phyloP scores from a whole-genome alignment of 1,140 invertebrate species.

The Lasioglossum albipes region DNA sequence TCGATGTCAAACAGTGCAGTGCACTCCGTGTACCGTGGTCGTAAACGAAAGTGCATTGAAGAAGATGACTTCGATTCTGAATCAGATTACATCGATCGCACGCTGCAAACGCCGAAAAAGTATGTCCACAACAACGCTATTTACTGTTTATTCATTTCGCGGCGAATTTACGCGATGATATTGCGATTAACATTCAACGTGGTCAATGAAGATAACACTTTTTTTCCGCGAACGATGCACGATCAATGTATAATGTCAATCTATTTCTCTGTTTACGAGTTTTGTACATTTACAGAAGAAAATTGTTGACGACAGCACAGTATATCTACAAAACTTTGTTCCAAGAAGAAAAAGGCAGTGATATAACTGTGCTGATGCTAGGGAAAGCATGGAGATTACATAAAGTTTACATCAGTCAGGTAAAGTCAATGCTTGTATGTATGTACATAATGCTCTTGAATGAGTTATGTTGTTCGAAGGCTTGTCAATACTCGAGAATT shows the following conservation, averaged over 20 bases:
- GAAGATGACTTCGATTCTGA: conserved; percentile 75
- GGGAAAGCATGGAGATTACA: conserved; percentile 88
- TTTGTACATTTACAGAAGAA: conserved; percentile 81
- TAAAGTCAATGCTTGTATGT: conserved; percentile 56
- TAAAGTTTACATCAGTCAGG: conserved; percentile 89
- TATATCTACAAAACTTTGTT: conserved; percentile 91
- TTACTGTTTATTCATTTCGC: background rate
- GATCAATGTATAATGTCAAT: background rate
- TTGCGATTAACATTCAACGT: background rate
- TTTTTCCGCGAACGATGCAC: background rate
- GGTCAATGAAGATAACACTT: conserved; percentile 1
- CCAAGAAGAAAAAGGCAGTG: conserved; percentile 88
- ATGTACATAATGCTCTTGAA: background rate
- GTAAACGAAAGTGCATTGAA: conserved; percentile 78
- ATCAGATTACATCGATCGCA: conserved; percentile 76
- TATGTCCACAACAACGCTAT: conserved; percentile 37
- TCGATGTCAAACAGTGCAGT: conserved; percentile 75
- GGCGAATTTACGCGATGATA: background rate
- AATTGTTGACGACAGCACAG: conserved; percentile 86
- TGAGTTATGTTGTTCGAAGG: background rate
- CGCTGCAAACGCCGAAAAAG: conserved; percentile 78
- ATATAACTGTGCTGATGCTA: conserved; percentile 87
- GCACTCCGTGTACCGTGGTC: conserved; percentile 73
- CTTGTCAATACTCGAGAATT: background rate
- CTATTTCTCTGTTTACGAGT: background rate